Conservation (phyloP, 2,888 invertebrate species). For the Ethmia dodecea region DNA sequence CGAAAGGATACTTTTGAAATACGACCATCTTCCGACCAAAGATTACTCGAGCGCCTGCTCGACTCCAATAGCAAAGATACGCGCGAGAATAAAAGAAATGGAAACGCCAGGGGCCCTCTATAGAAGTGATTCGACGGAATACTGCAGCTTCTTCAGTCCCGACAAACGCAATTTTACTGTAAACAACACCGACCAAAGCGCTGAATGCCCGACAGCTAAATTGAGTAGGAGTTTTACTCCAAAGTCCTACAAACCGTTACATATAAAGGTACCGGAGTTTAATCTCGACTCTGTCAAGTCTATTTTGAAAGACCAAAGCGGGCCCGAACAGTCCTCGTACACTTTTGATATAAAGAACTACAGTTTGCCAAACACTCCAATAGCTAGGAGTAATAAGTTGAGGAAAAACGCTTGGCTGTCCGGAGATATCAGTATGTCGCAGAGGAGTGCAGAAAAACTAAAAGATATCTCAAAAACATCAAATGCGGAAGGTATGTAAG, state of each 20-base stretch:
- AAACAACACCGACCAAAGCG: conserved; percentile 40
- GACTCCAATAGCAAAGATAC: conserved; percentile 56
- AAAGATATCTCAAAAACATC: conserved; percentile 19
- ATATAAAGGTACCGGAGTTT: conserved; percentile 64
- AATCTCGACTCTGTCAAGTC: conserved; percentile 58
- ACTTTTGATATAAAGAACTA: conserved; percentile 69
- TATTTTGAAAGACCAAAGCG: conserved; percentile 44
- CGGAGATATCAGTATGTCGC: conserved; percentile 44
- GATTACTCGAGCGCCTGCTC: conserved; percentile 60
- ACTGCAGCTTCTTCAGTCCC: conserved; percentile 67
- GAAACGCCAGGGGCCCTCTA: conserved; percentile 55
- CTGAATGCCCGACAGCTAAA: conserved; percentile 44
- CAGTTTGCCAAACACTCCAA: conserved; percentile 70
- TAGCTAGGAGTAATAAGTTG: conserved; percentile 73
- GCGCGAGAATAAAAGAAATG: conserved; percentile 49
- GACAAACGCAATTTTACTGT: conserved; percentile 39
- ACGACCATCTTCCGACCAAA: conserved; percentile 41
- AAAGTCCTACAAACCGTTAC: conserved; percentile 64
- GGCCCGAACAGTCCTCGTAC: conserved; percentile 48
- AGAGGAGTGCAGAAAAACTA: conserved; percentile 24
- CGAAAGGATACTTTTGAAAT: conserved; percentile 30
- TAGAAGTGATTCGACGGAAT: conserved; percentile 69
- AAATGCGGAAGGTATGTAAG: conserved; percentile 28
- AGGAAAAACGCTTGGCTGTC: conserved; percentile 75
- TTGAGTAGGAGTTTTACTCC: conserved; percentile 67